Base-by-base conservation (phyloP, 1,140 invertebrate species). In the Drosophila virilis region DNA sequence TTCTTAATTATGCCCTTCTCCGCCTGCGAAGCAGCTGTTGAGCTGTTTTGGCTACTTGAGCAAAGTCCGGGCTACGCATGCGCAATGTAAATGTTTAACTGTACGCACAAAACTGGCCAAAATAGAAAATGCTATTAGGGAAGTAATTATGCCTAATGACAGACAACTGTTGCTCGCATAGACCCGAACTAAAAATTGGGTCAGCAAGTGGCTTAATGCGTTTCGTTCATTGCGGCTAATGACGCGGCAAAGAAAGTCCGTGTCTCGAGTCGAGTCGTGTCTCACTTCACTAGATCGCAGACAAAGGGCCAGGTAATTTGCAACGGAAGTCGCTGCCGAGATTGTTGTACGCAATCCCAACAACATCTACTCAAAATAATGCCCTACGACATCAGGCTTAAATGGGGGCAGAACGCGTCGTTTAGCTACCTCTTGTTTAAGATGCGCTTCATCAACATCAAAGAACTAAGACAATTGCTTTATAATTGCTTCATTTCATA, bases 61-160 rank as follows among this genome's bases (percentile, higher is more conserved):
- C 40, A 42, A 42, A 42, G 40, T 17, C 32, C 17, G 12, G 12
- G 67, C 43, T 78, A 75, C 76, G 76, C 73, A 78, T 72, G 77
- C 77, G 73, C 73, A 78, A 78, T 78, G 61, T 55, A 48, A 71
- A 59, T 62, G 46, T 58, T 57, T 60, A 15, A 52, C 37, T 22
- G 54, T 51, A 42, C 42, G n/a, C 12, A 10, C 12, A 50, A 66
- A 50, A 13, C 22, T 61, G 33, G 43, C 59, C 35, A 62, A 62
- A 43, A 48, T 38, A 75, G 72, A 55, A 55, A 71, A 71, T 46
- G 73, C 59, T 57, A 72, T 78, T 78, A 76, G 52, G 77, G 74
- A 77, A 73, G 77, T 77, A 79, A 79, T 79, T 79, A 79, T 73
- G 60, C 68, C 59, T 78, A 78, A 78, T 78, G 74, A 74, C 77